Base-by-base conservation (phyloP, 2,113 vertebrate species). In the Callospermophilus lateralis region DNA sequence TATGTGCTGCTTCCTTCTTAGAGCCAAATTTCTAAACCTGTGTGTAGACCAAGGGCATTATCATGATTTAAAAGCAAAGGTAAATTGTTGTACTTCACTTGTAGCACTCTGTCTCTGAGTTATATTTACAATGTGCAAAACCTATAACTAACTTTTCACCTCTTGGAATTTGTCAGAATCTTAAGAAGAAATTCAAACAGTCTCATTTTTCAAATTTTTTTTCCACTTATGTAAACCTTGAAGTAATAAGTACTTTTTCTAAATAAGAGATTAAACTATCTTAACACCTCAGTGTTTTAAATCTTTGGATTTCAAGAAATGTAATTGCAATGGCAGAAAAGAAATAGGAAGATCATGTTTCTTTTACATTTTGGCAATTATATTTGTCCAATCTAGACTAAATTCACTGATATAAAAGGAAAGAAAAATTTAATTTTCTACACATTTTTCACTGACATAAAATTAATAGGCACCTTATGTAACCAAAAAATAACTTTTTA, bases 41-140 rank as follows among this genome's bases (percentile, higher is more conserved):
- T 87, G 68, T 90, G 55, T 80, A 78, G 84, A 63, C 39, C 4
- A 19, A 92, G 58, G 7, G 39, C 61, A 91, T 91, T 78, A 61
- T 55, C 80, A 86, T 95, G 85, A 94, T 96, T 95, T 95, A 78
- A 34, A 96, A 67, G 4, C 19, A 78, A 97, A 77, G 72, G 15
- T 32, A 90, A 98, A 20, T 85, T 67, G 77, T 76, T 78, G 81
- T 76, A 68, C 2, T 79, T 39, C 39, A 9, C 77, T 97, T 96
- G 26, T 28, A 94, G 55, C 48, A n/a, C 45, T 72, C 0, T 15
- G 76, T 97, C 45, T 93, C 32, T 32, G 92, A 61, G 15, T 88
- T 88, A 11, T 84, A 89, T 89, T 93, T 95, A 15, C n/a, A 89
- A 0, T 84, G 20, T 89, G 51, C 65, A 68, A 70, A 55, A 61